Evolutionary conservation across 1,140 invertebrate species (phyloP), one percentile per base, ranked within the genome.

Genomic region (Drosophila willistoni): DNA sequence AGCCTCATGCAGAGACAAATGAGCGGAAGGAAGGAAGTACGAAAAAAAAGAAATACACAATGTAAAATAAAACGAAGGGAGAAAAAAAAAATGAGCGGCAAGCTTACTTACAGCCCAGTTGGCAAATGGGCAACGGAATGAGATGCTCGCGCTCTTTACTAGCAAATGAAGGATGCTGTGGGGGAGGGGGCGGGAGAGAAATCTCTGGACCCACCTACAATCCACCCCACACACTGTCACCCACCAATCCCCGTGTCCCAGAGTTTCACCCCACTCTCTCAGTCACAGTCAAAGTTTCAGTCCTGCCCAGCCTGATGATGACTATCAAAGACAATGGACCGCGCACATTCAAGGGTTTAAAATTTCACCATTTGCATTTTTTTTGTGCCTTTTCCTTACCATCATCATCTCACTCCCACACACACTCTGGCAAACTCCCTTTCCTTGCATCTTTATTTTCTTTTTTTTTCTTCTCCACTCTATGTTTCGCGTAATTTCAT

Each of bases 81-180:
- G 10, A 34, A 55, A 70, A 29, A 7, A 36, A 36, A 36, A 36
- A 12, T 12, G 70, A 79, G 76, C 74, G 84, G 84, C 80, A 80
- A 80, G 84, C 84, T 87, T 87, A 87, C 84, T 87, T 84, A 87
- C 84, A 89, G 84, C 84, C 84, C 84, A 87, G 84, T 87, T 87
- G 84, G 84, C 84, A 87, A 89, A 87, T 87, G 84, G 84, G 80
- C 84, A 84, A 13, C 12, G 22, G 39, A 25, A 68, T 54, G 54
- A 62, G 71, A 64, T 62, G 64, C 66, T 57, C 36, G 41, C 54
- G 39, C 41, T 29, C 17, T 19, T 10, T 51, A 51, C 44, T 22
- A 51, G 19, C 44, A 51, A 51, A 51, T 51, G 44, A 51, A 19
- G 44, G 10, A n/a, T 36, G 29, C 7, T 29, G 22, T 44, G 62